Evolutionary conservation across 1,140 invertebrate species (phyloP), one percentile per base, ranked within the genome.

Genomic region (Lanistes nyassanus): DNA sequence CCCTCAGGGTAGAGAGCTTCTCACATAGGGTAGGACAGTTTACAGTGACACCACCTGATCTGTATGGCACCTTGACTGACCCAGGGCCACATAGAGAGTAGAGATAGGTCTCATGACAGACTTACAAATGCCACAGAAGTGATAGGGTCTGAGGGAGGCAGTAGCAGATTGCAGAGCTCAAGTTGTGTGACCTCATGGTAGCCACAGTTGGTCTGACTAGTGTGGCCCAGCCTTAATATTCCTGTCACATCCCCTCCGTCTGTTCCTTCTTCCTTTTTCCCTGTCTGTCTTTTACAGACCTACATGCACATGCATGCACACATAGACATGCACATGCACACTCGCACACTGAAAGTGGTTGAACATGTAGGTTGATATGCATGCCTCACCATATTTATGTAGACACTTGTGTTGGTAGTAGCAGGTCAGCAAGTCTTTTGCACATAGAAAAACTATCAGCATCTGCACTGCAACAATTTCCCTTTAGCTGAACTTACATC

Each of bases 261-360:
- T 3, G 26, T 37, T 34, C 62, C 62, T 21, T 3, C 29, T 37
- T 37, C 37, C 62, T 29, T 29, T 65, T 16, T 64, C 62, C 34
- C n/a, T 29, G 6, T 29, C 31, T 34, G 4, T 31, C 7, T 65
- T 19, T 29, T 6, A 64, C 60, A 64, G 13, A 31, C 60, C 26
- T 16, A 64, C 60, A 64, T 21, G 16, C 60, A 64, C 60, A 64
- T 36, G 21, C 60, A 16, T 36, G 36, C 60, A 64, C 26, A 64
- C 60, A 64, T 36, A 60, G 23, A 60, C 56, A 60, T 29, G 31
- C 56, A 60, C 56, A 60, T 29, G 31, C 56, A 60, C 56, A 60
- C 56, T 26, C 56, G 36, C 29, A 16, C 42, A 47, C 42, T 47
- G 9, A 2, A 47, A 47, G 9, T 6, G 42, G 42, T 16, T 62